phyloP scores from a whole-genome alignment of 2,797 vertebrate genomes.

The Scleropages formosus region DNA sequence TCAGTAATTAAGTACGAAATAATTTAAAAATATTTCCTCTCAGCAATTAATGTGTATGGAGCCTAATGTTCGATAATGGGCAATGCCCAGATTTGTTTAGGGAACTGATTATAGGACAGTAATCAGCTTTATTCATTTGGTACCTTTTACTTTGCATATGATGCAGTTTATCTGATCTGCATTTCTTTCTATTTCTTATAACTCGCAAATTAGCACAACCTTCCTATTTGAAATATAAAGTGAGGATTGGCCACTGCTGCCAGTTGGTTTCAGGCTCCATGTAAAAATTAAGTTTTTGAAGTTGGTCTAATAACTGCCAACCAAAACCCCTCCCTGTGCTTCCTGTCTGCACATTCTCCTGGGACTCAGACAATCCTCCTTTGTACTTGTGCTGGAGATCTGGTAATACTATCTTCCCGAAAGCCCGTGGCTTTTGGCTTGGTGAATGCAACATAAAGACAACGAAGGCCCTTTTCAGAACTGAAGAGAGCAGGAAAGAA shows the following conservation, averaged over 20 bases:
- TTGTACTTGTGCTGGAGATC: constrained; percentile 43
- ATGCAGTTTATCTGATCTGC: too few relatives aligned
- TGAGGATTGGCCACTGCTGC: neutral
- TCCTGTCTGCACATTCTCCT: constrained; percentile 2
- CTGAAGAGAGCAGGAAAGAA: constrained; percentile 1
- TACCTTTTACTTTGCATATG: too few relatives aligned
- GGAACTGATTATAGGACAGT: neutral
- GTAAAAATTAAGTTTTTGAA: constrained; percentile 25
- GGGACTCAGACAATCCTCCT: constrained; percentile 46
- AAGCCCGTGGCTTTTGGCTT: constrained; percentile 37
- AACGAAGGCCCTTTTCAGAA: constrained; percentile 10
- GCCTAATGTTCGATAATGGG: neutral
- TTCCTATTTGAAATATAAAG: constrained; percentile 6
- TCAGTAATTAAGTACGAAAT: too few relatives aligned
- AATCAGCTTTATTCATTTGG: neutral
- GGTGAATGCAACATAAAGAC: constrained; percentile 23
- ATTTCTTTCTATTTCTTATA: too few relatives aligned
- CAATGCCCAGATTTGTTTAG: too few relatives aligned
- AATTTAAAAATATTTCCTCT: too few relatives aligned
- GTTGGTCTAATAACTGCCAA: constrained; percentile 37
- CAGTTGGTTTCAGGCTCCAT: neutral
- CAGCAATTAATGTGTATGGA: neutral
- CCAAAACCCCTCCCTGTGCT: constrained; percentile 28
- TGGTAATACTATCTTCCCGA: constrained; percentile 50
- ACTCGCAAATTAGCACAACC: neutral